Conservation (phyloP, 2,113 vertebrate species). For the human region DNA sequence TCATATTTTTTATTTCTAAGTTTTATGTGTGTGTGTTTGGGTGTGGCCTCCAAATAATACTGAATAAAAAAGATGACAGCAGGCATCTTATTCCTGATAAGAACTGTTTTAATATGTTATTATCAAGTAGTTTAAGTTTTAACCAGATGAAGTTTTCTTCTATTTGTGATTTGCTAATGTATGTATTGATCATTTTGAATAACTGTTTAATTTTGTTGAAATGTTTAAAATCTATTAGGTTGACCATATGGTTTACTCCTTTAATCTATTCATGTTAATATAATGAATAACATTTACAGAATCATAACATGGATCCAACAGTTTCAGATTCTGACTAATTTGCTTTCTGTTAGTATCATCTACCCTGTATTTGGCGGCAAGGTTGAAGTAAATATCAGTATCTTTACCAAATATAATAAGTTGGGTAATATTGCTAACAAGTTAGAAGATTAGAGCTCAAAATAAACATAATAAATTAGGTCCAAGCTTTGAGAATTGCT, state of each 20-base stretch:
- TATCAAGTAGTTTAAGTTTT: neutral
- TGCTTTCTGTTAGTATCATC: neutral
- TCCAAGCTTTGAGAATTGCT: neutral
- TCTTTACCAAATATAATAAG: constrained; percentile 14
- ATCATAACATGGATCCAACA: neutral
- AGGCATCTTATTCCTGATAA: neutral
- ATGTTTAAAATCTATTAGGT: neutral
- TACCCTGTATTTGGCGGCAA: neutral
- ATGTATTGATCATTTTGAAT: neutral
- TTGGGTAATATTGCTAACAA: neutral
- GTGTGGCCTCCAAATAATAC: neutral
- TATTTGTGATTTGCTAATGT: neutral
- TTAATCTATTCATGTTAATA: neutral
- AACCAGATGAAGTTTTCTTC: neutral
- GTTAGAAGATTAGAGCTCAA: neutral
- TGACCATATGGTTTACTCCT: neutral
- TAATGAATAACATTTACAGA: neutral
- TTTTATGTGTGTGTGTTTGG: neutral
- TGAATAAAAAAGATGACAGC: neutral
- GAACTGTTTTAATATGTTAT: neutral
- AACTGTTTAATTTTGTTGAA: neutral
- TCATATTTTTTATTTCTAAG: neutral
- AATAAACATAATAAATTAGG: neutral
- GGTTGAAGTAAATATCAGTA: neutral
- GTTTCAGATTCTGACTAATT: neutral